Conservation (phyloP, 2,888 invertebrate species). For the Clusia tigrina region DNA sequence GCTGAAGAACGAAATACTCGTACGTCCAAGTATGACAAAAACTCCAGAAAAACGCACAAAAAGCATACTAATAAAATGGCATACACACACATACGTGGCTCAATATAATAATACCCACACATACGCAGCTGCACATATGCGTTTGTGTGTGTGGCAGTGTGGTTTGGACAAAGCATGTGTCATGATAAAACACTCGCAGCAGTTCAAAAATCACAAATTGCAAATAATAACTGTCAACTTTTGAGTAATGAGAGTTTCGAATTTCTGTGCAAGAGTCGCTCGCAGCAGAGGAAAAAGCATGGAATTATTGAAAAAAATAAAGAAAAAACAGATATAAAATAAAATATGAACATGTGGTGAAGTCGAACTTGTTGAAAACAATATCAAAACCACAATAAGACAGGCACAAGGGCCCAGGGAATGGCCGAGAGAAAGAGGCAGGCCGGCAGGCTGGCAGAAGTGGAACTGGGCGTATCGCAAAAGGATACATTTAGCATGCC, state of each 20-base stretch:
- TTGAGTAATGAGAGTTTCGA: slow-evolving; percentile 27
- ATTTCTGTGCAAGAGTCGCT: background rate
- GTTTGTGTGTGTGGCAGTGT: slow-evolving; percentile 11
- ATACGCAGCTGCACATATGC: background rate
- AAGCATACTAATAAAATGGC: no score
- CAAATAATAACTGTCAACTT: slow-evolving; percentile 28
- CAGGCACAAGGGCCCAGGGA: background rate
- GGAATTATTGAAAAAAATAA: background rate
- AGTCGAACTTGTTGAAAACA: slow-evolving; percentile 8
- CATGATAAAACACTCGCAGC: slow-evolving; percentile 10
- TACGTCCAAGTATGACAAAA: background rate
- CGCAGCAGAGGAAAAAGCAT: background rate
- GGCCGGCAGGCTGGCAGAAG: background rate
- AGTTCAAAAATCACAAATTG: slow-evolving; percentile 17
- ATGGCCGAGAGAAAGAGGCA: background rate
- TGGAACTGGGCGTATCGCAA: background rate
- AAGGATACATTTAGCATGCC: no score
- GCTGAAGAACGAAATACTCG: background rate
- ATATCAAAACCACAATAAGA: background rate
- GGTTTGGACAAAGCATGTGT: slow-evolving; percentile 19
- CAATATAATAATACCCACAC: background rate
- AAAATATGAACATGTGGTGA: slow-evolving; percentile 3
- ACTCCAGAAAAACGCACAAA: background rate
- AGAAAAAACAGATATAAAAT: background rate
- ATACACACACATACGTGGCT: background rate